phyloP scores from a whole-genome alignment of 1,140 invertebrate species.

The Dendrolimus kikuchii region DNA sequence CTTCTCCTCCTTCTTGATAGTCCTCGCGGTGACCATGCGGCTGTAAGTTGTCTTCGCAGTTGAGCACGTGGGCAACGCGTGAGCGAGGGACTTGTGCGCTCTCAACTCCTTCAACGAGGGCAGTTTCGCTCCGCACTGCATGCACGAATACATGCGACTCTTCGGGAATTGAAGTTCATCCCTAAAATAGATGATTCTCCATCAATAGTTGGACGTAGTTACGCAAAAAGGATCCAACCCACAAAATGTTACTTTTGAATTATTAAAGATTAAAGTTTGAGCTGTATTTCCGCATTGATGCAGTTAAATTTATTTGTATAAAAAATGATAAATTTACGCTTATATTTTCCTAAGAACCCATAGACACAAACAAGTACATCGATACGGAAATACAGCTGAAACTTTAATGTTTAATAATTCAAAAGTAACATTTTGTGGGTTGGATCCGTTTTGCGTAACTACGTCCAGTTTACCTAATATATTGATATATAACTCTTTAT shows the following conservation, averaged over 20 bases:
- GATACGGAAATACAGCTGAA: not conserved
- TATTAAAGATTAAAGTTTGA: no score
- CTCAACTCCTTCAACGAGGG: slow-evolving; percentile 77
- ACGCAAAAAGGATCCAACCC: no score
- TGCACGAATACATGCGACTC: slow-evolving; percentile 69
- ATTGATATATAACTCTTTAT: no score
- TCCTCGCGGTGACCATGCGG: slow-evolving; percentile 31
- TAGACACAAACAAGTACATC: not conserved
- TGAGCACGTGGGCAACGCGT: slow-evolving; percentile 32
- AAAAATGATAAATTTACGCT: no score
- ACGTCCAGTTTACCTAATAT: no score
- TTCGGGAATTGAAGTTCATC: slow-evolving; percentile 37
- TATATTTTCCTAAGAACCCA: no score
- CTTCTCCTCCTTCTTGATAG: slow-evolving; percentile 57
- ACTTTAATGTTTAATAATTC: no score
- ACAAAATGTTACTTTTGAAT: no score
- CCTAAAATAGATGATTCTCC: slow-evolving; percentile 23
- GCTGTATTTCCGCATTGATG: no score
- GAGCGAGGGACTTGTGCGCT: slow-evolving; percentile 74
- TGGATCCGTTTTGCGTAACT: no score
- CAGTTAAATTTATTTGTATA: no score
- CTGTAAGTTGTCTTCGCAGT: slow-evolving; percentile 33
- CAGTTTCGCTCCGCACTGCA: slow-evolving; percentile 75
- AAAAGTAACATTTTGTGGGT: no score
- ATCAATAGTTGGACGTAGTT: not conserved